These are phyloP conservation scores for Actinemys pallida DNA, from an alignment of 2,113 vertebrate species.

Conservation along the genomic window DNA sequence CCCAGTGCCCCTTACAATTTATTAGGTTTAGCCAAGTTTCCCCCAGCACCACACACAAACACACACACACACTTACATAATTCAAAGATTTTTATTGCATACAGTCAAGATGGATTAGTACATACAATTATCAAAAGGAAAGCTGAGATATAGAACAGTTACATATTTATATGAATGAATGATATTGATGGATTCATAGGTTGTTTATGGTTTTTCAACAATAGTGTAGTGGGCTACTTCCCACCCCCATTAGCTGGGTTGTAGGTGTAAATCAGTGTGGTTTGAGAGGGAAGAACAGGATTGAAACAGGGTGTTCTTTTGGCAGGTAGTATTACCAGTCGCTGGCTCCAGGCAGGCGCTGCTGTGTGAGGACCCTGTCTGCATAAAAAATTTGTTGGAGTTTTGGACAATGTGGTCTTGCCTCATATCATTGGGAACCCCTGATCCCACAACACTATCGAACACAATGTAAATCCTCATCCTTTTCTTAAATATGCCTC, in stretches of 20 bases:
- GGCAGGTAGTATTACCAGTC: background rate
- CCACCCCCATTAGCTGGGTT: background rate
- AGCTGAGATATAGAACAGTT: fast-evolving
- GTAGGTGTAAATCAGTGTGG: background rate
- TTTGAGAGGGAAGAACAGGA: background rate
- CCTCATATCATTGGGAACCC: fast-evolving
- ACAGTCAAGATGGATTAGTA: background rate
- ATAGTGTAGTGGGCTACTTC: background rate
- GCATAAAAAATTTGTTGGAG: background rate
- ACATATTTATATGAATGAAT: background rate
- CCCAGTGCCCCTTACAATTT: background rate
- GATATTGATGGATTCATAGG: background rate
- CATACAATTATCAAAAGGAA: background rate
- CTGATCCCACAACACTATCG: background rate
- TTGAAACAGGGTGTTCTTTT: background rate
- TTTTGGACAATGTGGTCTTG: background rate
- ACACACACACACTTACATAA: background rate
- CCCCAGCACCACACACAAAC: background rate
- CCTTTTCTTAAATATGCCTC: fast-evolving
- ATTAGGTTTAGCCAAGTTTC: constrained; percentile 2
- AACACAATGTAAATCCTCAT: background rate
- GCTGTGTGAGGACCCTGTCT: background rate
- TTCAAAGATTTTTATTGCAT: background rate
- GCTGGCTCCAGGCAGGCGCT: fast-evolving
- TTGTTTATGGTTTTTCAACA: background rate